These are phyloP conservation scores for Chondrilla cf. caribensis DNA, from an alignment of 37 sponge, comb jelly and placozoan genomes.

Conservation along the genomic window DNA sequence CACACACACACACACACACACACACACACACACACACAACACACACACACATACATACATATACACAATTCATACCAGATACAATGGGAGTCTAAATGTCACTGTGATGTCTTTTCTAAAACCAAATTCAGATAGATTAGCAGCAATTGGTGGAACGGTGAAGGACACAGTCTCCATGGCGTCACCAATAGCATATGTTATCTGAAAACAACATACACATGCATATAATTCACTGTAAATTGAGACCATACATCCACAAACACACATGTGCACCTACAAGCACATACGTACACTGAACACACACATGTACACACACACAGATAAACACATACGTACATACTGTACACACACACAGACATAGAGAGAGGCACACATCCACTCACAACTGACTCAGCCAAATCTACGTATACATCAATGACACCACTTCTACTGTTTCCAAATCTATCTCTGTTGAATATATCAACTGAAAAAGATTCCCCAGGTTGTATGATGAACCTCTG, in stretches of 20 bases:
- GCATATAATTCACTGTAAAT: background rate
- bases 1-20: too few relatives aligned
- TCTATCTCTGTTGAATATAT: background rate
- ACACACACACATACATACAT: too few relatives aligned
- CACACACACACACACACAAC: too few relatives aligned
- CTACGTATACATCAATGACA: background rate
- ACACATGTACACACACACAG: background rate
- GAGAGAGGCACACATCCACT: too few relatives aligned
- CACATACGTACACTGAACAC: background rate
- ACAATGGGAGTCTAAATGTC: too few relatives aligned
- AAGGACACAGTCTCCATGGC: background rate
- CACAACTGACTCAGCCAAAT: too few relatives aligned
- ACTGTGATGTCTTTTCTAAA: too few relatives aligned
- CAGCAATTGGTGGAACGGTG: background rate
- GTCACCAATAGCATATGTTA: background rate
- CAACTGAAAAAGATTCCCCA: background rate
- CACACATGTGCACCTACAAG: background rate
- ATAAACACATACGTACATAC: background rate
- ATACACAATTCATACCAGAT: too few relatives aligned
- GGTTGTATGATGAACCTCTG: too few relatives aligned
- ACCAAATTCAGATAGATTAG: too few relatives aligned
- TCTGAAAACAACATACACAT: too few relatives aligned
- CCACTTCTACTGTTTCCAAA: background rate
- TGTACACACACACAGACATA: too few relatives aligned
- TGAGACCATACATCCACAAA: slow-evolving; percentile 4